Base-by-base conservation (phyloP, 2,888 invertebrate species). In the Drosophila flavopinicola region DNA sequence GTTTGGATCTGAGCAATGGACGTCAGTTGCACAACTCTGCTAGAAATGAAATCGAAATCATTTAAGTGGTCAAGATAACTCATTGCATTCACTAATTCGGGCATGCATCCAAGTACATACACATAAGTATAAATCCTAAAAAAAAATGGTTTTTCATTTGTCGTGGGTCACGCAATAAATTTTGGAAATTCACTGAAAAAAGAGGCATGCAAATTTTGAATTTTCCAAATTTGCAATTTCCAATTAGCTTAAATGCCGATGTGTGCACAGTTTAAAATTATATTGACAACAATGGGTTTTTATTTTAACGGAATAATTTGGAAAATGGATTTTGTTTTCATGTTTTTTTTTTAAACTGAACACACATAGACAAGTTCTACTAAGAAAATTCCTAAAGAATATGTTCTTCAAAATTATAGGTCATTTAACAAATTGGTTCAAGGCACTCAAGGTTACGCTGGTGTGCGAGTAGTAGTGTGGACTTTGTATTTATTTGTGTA, bases 51-150 rank as follows among this genome's bases (percentile, higher is more conserved):
- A 75, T 75, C 13, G 42, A 54, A 75, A 74, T 73, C 30, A 56
- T 61, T 75, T 63, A 75, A 73, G 63, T 79, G 82, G 69, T 57
- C 83, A 82, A 79, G 58, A 63, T 52, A 79, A 80, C 79, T 60
- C 66, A 69, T 61, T 35, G 78, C 80, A 82, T 82, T 82, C 80
- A 86, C 80, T 86, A 82, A 82, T 74, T 80, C 65, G 58, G 48
- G 68, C 80, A 82, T 82, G 80, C 80, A 68, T 47, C 66, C 65
- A 67, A 80, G 80, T 66, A 52, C 80, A 83, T 66, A 79, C 58
- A 66, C 51, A 60, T 63, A 75, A 57, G 56, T 65, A 61, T 59
- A 82, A 67, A 37, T 64, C 83, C 83, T 66, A 61, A 35, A 42
- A 73, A 57, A 29, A 15, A 15, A n/a, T 11, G 24, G 15, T 27